Conservation (phyloP, 2,797 vertebrate species). For the Lithobates pipiens region DNA sequence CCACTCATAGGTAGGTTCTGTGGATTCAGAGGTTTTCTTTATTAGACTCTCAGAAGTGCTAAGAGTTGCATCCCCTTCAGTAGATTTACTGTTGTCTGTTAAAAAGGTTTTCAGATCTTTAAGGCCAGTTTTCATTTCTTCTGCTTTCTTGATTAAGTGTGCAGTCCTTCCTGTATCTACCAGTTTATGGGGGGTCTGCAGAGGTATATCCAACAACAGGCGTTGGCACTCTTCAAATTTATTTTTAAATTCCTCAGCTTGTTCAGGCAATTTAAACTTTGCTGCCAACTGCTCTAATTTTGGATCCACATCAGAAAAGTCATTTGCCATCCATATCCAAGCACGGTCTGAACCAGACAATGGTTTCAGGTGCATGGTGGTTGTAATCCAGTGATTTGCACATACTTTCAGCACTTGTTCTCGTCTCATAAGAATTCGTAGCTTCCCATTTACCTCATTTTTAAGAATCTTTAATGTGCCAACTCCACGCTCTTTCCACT, state of each 20-base stretch:
- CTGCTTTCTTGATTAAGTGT: constrained; percentile 94
- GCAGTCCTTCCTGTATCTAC: constrained; percentile 92
- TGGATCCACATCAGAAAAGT: constrained; percentile 94
- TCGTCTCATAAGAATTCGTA: constrained; percentile 94
- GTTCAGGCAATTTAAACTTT: constrained; percentile 94
- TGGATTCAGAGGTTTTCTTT: constrained; percentile 82
- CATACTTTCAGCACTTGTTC: constrained; percentile 98
- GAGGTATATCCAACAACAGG: constrained; percentile 91
- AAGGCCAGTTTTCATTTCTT: constrained; percentile 96
- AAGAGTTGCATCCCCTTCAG: constrained; percentile 73
- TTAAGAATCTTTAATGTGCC: constrained; percentile 94
- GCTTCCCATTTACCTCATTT: constrained; percentile 88
- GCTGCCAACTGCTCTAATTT: constrained; percentile 90
- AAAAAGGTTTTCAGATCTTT: constrained; percentile 94
- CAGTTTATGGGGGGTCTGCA: constrained; percentile 97
- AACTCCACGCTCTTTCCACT: constrained; percentile 98
- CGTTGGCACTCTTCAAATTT: constrained; percentile 96
- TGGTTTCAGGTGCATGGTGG: constrained; percentile 96
- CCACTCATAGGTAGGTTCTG: constrained; percentile 90
- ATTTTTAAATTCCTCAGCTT: constrained; percentile 92
- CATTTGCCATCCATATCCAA: constrained; percentile 96
- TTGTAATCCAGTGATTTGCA: constrained; percentile 98
- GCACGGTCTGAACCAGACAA: constrained; percentile 93
- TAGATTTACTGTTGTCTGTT: constrained; percentile 88
- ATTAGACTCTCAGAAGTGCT: constrained; percentile 70